These are phyloP conservation scores for Eurois occulta DNA, from an alignment of 2,888 invertebrate species.

Conservation along the genomic window DNA sequence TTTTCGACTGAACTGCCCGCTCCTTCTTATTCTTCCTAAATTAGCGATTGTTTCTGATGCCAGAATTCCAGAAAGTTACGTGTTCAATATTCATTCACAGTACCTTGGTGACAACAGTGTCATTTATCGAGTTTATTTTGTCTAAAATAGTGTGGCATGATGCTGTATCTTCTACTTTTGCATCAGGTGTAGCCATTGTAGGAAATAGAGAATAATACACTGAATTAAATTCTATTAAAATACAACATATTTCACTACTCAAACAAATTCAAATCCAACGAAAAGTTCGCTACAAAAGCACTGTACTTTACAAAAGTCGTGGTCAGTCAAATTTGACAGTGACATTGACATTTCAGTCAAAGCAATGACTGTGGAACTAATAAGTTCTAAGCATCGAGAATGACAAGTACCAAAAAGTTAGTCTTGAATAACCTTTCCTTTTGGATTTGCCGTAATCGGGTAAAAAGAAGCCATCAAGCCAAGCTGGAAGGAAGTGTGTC, in stretches of 20 bases:
- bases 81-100: background rate
- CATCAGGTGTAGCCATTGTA: slow-evolving; percentile 77
- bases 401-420: background rate
- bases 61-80: slow-evolving; percentile 92
- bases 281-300: background rate
- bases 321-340: background rate
- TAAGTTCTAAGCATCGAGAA: background rate
- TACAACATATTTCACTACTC: background rate
- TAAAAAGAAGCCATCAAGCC: background rate
- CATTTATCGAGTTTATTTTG: slow-evolving; percentile 84
- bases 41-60: slow-evolving; percentile 97
- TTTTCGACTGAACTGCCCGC: slow-evolving; percentile 87
- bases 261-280: slow-evolving; percentile 46
- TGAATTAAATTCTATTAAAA: slow-evolving; percentile 12
- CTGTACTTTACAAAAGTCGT: background rate
- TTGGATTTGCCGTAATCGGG: background rate
- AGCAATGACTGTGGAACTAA: background rate
- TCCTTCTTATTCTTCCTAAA: slow-evolving; percentile 96
- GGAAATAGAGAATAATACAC: background rate
- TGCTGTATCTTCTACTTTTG: slow-evolving; percentile 71
- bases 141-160: slow-evolving; percentile 84
- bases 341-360: slow-evolving; percentile 2
- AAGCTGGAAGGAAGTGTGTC: background rate
- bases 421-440: background rate
- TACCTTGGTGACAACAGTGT: slow-evolving; percentile 80